Evolutionary conservation across 2,113 vertebrate species (phyloP), one percentile per base, ranked within the genome.

Genomic region (Solea solea): DNA sequence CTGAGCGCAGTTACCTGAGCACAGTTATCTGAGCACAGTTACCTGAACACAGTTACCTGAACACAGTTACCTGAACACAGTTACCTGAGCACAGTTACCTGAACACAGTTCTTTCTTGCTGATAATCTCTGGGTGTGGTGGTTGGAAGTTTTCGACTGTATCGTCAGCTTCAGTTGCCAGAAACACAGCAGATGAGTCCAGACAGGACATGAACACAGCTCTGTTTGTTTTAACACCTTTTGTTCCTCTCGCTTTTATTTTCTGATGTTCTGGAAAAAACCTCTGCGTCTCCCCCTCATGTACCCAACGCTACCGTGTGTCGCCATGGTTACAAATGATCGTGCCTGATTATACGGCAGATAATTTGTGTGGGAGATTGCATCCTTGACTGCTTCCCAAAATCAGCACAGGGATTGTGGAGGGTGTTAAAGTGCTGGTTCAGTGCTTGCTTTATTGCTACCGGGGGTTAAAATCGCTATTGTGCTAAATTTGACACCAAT

Each of bases 301-400:
- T 52, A 53, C 64, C 21, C 56, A 21, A 60, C 27, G 55, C 58
- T 41, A 12, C 46, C 60, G 5, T 50, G 42, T 27, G 58, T 60
- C 16, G 9, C 58, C 42, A 60, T 60, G 58, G 58, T 46, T 27
- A 27, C 57, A 21, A 25, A 21, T 11, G 16, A 62, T n/a, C 12
- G 15, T 13, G 42, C 12, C 25, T 27, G 0, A 46, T 48, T 9
- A 61, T 14, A 25, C 39, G 9, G 54, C 9, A 16, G 58, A 13
- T 1, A 4, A 8, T 51, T 10, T 57, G 34, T 41, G 34, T 57
- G 11, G 25, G 8, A 46, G 21, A 46, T 61, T 7, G 13, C 9
- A 14, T 45, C 59, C 58, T 46, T 5, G 42, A 14, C 11, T 12
- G 12, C 7, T 34, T 34, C 9, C 39, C n/a, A 7, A 10, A 42